phyloP scores from a whole-genome alignment of 2,797 vertebrate genomes.

The Parotocinclus haroldoi region DNA sequence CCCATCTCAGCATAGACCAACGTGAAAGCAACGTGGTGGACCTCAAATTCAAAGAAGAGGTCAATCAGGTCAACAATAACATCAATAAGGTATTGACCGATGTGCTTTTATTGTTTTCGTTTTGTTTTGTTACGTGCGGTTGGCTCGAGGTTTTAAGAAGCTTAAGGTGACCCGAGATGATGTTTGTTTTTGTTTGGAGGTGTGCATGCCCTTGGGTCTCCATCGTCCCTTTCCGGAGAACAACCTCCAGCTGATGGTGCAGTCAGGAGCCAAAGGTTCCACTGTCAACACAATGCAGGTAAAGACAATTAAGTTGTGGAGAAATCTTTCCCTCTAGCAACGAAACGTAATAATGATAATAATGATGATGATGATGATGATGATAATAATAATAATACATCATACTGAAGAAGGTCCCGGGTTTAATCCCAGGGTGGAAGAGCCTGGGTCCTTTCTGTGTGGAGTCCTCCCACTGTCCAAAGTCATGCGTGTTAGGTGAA shows the following conservation, averaged over 20 bases:
- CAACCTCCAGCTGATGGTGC: conserved; percentile 97
- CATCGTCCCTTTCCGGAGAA: conserved; percentile 92
- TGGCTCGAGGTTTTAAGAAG: too few relatives aligned
- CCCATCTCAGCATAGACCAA: conserved; percentile 91
- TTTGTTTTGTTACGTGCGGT: neutral
- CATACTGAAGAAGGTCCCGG: too few relatives aligned
- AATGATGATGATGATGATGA: too few relatives aligned
- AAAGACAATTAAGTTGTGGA: too few relatives aligned
- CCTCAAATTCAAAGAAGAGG: conserved; percentile 93
- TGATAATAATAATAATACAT: too few relatives aligned
- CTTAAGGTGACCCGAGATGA: neutral
- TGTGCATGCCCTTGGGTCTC: conserved; percentile 92
- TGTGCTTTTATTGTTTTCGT: too few relatives aligned
- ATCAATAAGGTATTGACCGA: conserved; percentile 83
- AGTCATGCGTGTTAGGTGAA: too few relatives aligned
- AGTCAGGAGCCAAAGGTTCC: conserved; percentile 96
- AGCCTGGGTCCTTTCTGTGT: too few relatives aligned
- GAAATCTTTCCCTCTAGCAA: too few relatives aligned
- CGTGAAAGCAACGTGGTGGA: conserved; percentile 92
- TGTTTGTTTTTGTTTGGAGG: conserved; percentile 63
- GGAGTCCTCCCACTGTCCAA: too few relatives aligned
- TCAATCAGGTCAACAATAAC: conserved; percentile 90
- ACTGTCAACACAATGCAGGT: conserved; percentile 99
- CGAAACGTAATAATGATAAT: too few relatives aligned
- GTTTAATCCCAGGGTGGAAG: too few relatives aligned